Conservation (phyloP, 2,113 vertebrate genomes). For the Bambusicola thoracicus region DNA sequence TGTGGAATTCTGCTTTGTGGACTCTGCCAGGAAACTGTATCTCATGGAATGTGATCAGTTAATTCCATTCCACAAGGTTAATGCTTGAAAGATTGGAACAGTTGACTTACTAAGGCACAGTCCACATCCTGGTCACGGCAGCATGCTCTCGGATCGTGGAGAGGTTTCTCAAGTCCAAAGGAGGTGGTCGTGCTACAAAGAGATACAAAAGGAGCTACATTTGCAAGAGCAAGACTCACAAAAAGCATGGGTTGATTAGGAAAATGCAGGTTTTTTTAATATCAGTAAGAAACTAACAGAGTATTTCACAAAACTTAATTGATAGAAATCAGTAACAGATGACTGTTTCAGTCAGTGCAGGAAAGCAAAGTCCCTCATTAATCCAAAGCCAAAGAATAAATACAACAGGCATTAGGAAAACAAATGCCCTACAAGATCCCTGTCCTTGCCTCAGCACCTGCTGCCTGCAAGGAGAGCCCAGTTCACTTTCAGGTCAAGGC, state of each 20-base stretch:
- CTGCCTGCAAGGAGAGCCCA: background rate
- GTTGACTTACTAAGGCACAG: conserved; percentile 87
- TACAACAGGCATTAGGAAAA: background rate
- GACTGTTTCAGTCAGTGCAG: background rate
- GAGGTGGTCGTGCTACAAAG: conserved; percentile 88
- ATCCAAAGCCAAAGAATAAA: background rate
- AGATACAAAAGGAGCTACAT: background rate
- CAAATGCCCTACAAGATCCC: background rate
- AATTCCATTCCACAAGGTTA: background rate
- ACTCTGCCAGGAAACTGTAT: conserved; percentile 9
- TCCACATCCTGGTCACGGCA: conserved; percentile 84
- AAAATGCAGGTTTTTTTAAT: background rate
- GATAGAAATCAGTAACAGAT: conserved; percentile 9
- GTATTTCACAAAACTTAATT: background rate
- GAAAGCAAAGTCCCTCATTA: background rate
- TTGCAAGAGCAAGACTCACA: background rate
- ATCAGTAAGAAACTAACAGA: background rate
- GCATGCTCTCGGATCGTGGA: conserved; percentile 91
- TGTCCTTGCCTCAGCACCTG: background rate
- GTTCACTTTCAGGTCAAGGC: background rate
- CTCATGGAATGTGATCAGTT: background rate
- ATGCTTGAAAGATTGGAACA: background rate
- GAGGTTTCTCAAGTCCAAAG: conserved; percentile 90
- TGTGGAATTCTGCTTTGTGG: conserved; percentile 7
- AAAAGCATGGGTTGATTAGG: background rate